Base-by-base conservation (phyloP, 2,113 vertebrate genomes). In the Orientallactaga bullata region DNA sequence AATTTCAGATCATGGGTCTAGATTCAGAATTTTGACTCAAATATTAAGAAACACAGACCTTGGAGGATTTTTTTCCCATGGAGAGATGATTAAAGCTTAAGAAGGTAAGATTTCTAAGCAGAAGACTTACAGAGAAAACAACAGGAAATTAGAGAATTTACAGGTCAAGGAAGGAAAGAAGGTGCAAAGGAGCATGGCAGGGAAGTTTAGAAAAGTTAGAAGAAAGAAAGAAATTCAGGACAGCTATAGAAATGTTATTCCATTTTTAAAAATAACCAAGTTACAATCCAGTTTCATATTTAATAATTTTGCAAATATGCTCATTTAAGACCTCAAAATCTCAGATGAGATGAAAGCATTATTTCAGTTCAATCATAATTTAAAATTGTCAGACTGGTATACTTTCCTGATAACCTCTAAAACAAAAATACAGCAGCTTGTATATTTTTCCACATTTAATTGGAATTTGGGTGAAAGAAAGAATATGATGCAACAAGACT, bases 371-470 rank as follows among this genome's bases (percentile, higher is more conserved):
- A 95, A 37, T 85, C n/a, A 84, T 89, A 18, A 72, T 42, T 96
- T 88, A 63, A 32, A 90, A 95, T 61, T 47, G 18, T 90, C 77
- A 92, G 42, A 81, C 32, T 73, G 24, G 30, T 39, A 88, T 55
- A 90, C 90, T 82, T 90, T 93, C 30, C 58, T 81, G 42, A 32
- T 85, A 92, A 90, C 23, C 83, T 81, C 69, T 73, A 55, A 90
- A 81, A 77, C 65, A 89, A 95, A 95, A 79, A 89, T 80, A 51
- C 20, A 92, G 76, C 69, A 92, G 76, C 69, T 79, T 89, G 63
- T 91, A 20, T 92, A 71, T 78, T 95, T 88, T 63, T 85, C 58
- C 86, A 94, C 89, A 88, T 90, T 88, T 93, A 92, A 92, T 68
- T 77, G 28, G 73, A 83, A 30, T 88, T 65, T 81, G 85, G 47